Base-by-base conservation (phyloP, 2,888 invertebrate species). In the Pherbina coryleti region DNA sequence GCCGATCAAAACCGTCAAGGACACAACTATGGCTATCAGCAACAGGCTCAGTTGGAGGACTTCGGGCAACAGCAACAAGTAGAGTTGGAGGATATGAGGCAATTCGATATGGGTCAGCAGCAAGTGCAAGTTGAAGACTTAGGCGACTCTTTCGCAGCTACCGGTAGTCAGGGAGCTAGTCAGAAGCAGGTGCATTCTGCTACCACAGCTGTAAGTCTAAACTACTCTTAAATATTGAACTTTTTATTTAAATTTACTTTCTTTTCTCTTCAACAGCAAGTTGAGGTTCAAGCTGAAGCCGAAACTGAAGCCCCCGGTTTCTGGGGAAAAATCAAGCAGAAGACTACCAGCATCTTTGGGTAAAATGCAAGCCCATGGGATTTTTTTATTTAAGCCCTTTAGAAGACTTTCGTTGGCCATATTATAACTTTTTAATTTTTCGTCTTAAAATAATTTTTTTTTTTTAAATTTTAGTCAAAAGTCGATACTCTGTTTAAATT, bases 321-420 rank as follows among this genome's bases (percentile, higher is more conserved):
- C 31, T 85, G 86, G 83, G 77, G 80, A 1, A 87, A 85, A 66
- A 2, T 87, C 3, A 87, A 86, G 67, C 81, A 85, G 64, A 86
- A 86, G 74, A 80, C 86, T n/a, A 84, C 82, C 66, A 82, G 77
- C 62, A 22, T 82, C 5, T 82, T 84, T 78, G 83, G 83, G 78
- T 84, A 83, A 74, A 51, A 11, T 44, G 11, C 11, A 44, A 44
- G 14, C 11, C 14, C 44, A 1, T 1, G 7, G 11, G 3, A 44
- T 1, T 11, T 44, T 44, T 14, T 44, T 44, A 37, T 44, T 44
- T 14, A 11, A 44, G 44, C 14, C 8, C 7, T 8, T 44, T 44
- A 11, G 44, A 44, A 44, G 44, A 44, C 44, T 44, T 44, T 44
- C 44, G 7, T 14, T 44, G 14, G 14, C 14, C 44, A 44, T 44